Evolutionary conservation across 2,888 invertebrate genomes (phyloP).

Genomic region (Troilus luridus): DNA sequence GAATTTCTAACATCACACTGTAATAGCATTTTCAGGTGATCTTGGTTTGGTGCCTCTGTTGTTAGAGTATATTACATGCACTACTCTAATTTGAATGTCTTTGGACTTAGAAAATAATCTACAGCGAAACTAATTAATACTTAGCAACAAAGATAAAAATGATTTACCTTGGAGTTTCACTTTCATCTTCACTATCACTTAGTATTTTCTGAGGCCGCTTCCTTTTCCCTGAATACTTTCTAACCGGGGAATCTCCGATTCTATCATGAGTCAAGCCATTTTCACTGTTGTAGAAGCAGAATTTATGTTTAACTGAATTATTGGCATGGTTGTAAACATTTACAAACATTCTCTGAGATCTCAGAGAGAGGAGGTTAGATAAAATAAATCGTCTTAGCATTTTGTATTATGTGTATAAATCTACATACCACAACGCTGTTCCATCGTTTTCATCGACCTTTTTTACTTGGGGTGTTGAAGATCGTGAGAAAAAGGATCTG

Average conservation of each 20-base stretch:
- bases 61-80: too few relatives aligned
- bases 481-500: slow-evolving; percentile 71
- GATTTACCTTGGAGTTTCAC: slow-evolving; percentile 44
- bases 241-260: slow-evolving; percentile 61
- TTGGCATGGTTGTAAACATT: background rate
- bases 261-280: slow-evolving; percentile 30
- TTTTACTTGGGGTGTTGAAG: background rate
- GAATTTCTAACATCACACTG: too few relatives aligned
- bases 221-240: slow-evolving; percentile 62
- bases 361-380: slow-evolving; percentile 1
- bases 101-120: background rate
- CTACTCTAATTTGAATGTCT: too few relatives aligned
- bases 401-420: slow-evolving; percentile 27
- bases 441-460: slow-evolving; percentile 65
- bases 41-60: too few relatives aligned
- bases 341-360: background rate
- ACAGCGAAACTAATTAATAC: background rate
- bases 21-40: too few relatives aligned
- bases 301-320: slow-evolving; percentile 43
- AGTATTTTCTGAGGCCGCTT: slow-evolving; percentile 64
- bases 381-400: slow-evolving; percentile 38
- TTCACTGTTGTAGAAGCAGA: slow-evolving; percentile 53
- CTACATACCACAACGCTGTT: slow-evolving; percentile 66
- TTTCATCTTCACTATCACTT: slow-evolving; percentile 66
- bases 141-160: background rate